These are phyloP conservation scores for Ectemnius lituratus DNA, from an alignment of 2,888 invertebrate genomes.

Conservation along the genomic window DNA sequence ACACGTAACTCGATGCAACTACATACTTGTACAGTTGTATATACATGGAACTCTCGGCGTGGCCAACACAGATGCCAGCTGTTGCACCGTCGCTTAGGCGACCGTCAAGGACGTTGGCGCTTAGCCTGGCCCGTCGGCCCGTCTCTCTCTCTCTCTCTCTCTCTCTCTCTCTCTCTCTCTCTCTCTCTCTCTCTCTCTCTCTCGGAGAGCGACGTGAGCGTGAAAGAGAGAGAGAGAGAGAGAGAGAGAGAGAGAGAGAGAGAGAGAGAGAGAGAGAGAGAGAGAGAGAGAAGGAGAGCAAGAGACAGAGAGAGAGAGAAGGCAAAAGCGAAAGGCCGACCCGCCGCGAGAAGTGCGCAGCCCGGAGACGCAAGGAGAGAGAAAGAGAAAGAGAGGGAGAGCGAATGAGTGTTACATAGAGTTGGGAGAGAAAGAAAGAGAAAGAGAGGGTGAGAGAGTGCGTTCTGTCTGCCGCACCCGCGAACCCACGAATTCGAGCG, in stretches of 20 bases:
- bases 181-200: constrained; percentile 8
- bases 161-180: constrained; percentile 1
- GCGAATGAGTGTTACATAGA: constrained; percentile 9
- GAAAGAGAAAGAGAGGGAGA: too few relatives aligned
- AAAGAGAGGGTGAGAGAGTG: constrained; percentile 7
- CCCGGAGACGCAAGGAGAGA: constrained; percentile 19
- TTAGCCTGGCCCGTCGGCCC: constrained; percentile 19
- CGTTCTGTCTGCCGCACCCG: constrained; percentile 46
- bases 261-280: background rate
- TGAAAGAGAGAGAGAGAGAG: constrained; percentile 12
- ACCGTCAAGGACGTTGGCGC: constrained; percentile 53
- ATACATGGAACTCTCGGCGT: too few relatives aligned
- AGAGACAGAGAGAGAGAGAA: constrained; percentile 4
- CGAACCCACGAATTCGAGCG: constrained; percentile 56
- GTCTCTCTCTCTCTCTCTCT: constrained; percentile 8
- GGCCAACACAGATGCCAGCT: too few relatives aligned
- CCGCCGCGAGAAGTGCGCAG: background rate
- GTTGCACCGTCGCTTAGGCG: constrained; percentile 42
- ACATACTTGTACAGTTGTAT: too few relatives aligned
- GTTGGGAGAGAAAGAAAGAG: constrained; percentile 1
- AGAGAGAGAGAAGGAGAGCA: constrained; percentile 1
- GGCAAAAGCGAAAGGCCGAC: constrained; percentile 13
- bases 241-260: constrained; percentile 23
- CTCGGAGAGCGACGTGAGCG: background rate
- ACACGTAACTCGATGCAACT: too few relatives aligned